phyloP scores from a whole-genome alignment of 2,888 invertebrate genomes.

The Phyto melanocephala region DNA sequence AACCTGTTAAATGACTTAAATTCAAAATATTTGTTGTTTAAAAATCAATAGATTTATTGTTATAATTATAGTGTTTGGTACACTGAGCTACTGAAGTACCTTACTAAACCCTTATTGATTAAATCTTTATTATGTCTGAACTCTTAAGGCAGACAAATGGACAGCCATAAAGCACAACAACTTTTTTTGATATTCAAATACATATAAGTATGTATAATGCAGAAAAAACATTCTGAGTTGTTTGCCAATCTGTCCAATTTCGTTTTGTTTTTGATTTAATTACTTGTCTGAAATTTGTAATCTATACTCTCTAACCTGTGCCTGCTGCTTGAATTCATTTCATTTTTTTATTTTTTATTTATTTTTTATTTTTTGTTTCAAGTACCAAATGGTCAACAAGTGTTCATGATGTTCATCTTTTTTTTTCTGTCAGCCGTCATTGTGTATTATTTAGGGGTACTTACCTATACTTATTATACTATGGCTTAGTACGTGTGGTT shows the following conservation, averaged over 20 bases:
- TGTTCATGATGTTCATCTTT: constrained; percentile 44
- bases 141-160: constrained; percentile 15
- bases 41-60: too few relatives aligned
- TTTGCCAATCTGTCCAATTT: constrained; percentile 55
- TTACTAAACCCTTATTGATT: constrained; percentile 8
- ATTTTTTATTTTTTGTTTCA: too few relatives aligned
- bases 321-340: constrained; percentile 56
- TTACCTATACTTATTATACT: not conserved
- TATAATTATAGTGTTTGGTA: constrained; percentile 27
- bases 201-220: too few relatives aligned
- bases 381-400: constrained; percentile 64
- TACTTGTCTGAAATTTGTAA: constrained; percentile 63
- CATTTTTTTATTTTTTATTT: not conserved
- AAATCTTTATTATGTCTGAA: not conserved
- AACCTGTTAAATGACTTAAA: too few relatives aligned
- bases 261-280: constrained; percentile 30
- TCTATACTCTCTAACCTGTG: constrained; percentile 63
- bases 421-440: constrained; percentile 37
- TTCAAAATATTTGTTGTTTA: too few relatives aligned
- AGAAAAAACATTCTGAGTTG: constrained; percentile 42
- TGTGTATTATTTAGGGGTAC: constrained; percentile 31
- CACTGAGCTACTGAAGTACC: constrained; percentile 41
- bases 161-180: not conserved
- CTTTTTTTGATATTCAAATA: too few relatives aligned
- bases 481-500: not conserved